These are phyloP conservation scores for Mesoligia furuncula DNA, from an alignment of 2,888 invertebrate genomes.

Conservation along the genomic window DNA sequence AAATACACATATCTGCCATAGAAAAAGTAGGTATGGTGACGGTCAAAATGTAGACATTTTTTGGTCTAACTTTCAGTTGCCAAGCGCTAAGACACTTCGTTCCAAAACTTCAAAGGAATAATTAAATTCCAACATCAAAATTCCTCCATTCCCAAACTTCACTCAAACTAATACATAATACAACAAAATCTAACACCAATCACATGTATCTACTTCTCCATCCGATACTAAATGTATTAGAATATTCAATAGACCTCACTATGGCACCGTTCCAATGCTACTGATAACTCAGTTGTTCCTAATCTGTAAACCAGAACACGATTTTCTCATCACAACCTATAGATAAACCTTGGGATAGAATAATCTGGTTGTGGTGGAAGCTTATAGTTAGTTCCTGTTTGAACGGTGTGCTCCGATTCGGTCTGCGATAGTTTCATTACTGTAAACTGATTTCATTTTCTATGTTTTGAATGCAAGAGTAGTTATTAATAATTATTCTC, in stretches of 20 bases:
- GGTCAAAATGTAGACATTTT: too few species aligned
- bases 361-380: constrained; percentile 63
- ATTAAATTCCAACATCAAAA: background rate
- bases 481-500: background rate
- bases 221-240: constrained; percentile 53
- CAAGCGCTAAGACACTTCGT: too few species aligned
- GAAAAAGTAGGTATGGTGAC: too few species aligned
- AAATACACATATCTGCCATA: too few species aligned
- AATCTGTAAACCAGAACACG: constrained; percentile 69
- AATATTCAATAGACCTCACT: constrained; percentile 61
- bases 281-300: constrained; percentile 64
- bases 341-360: constrained; percentile 66
- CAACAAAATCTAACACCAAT: constrained; percentile 45
- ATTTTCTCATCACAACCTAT: constrained; percentile 70
- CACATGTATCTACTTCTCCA: constrained; percentile 14
- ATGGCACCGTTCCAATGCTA: constrained; percentile 50
- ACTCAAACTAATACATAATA: constrained; percentile 7
- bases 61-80: too few species aligned
- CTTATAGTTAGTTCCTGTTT: constrained; percentile 67
- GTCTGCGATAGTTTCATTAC: constrained; percentile 3
- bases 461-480: background rate
- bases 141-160: too few species aligned
- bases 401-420: constrained; percentile 41
- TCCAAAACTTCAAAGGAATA: background rate
- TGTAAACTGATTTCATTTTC: background rate